These are phyloP conservation scores for Synanthedon andrenaeformis DNA, from an alignment of 2,888 invertebrate genomes.

Conservation along the genomic window DNA sequence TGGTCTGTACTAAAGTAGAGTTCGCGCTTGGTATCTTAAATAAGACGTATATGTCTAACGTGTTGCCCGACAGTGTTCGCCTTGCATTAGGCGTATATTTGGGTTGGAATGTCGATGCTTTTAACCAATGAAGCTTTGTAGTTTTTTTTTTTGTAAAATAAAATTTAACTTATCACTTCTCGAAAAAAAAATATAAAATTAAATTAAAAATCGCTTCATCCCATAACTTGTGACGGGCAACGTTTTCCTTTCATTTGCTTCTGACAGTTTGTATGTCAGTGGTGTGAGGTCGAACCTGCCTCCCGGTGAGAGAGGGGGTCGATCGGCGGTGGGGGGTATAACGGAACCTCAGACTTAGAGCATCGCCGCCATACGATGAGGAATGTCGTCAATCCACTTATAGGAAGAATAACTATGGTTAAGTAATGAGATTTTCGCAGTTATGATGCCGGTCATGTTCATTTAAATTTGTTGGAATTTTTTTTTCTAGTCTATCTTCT, in stretches of 20 bases:
- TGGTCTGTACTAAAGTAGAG: too few relatives aligned
- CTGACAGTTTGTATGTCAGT: conserved; percentile 24
- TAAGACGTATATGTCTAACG: too few relatives aligned
- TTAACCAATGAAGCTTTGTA: too few relatives aligned
- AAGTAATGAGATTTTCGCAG: background rate
- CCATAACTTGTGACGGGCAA: conserved; percentile 8
- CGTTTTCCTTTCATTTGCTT: conserved; percentile 50
- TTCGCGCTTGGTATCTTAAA: too few relatives aligned
- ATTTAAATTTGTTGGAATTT: too few relatives aligned
- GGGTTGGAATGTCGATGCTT: background rate
- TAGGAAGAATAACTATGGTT: background rate
- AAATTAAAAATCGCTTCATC: conserved; percentile 13
- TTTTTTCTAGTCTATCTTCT: too few relatives aligned
- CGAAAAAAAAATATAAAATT: background rate
- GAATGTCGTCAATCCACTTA: conserved; percentile 24
- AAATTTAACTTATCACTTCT: too few relatives aligned
- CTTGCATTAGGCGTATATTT: background rate
- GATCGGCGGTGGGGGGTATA: conserved; percentile 6
- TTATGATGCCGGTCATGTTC: background rate
- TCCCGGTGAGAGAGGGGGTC: conserved; percentile 5
- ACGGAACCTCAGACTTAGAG: conserved; percentile 1
- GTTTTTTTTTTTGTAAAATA: too few relatives aligned
- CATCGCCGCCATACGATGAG: conserved; percentile 7
- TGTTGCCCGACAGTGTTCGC: too few relatives aligned
- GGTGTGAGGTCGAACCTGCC: conserved; percentile 21